Conservation (phyloP, 2,888 invertebrate species). For the Tinea pellionella region DNA sequence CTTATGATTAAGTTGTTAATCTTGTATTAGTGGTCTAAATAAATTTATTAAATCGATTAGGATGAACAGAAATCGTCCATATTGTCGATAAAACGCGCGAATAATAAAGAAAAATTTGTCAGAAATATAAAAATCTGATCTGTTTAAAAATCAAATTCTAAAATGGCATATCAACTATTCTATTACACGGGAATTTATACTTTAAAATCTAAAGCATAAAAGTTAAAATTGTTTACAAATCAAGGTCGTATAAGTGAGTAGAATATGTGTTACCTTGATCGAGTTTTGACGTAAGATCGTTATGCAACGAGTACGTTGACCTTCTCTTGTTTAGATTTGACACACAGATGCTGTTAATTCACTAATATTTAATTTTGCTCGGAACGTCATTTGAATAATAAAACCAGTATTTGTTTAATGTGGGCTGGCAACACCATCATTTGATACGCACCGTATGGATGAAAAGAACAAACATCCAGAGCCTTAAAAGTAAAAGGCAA, state of each 20-base stretch:
- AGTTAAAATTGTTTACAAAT: background rate
- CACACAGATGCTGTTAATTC: slow-evolving; percentile 24
- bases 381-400: background rate
- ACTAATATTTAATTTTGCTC: slow-evolving; percentile 45
- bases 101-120: background rate
- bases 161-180: background rate
- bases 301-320: slow-evolving; percentile 52
- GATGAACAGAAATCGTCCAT: background rate
- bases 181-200: background rate
- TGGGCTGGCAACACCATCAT: no score
- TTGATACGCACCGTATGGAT: no score
- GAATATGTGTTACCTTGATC: slow-evolving; percentile 43
- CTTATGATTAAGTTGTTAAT: no score
- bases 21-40: no score
- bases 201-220: background rate
- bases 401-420: background rate
- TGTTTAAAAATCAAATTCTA: background rate
- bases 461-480: no score
- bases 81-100: slow-evolving; percentile 4
- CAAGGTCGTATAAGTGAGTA: background rate
- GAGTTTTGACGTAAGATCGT: slow-evolving; percentile 45
- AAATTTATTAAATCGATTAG: background rate
- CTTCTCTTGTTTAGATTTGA: slow-evolving; percentile 20
- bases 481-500: no score
- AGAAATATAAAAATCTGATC: background rate